Evolutionary conservation across 2,888 invertebrate species (phyloP), one percentile per base, ranked within the genome.

Genomic region (Pandemis cinnamomeana): DNA sequence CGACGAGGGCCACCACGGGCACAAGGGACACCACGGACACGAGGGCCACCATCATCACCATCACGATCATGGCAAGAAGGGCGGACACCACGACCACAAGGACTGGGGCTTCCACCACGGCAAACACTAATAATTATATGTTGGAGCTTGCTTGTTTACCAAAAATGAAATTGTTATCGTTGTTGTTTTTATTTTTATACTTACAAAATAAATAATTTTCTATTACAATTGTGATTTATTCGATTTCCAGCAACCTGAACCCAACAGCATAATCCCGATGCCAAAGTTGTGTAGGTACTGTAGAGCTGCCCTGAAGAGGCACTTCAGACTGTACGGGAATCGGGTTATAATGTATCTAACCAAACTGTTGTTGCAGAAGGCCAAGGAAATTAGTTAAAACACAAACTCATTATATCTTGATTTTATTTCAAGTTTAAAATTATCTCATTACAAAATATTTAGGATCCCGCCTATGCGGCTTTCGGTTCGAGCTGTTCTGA

Each of bases 11-110:
- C 97, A 97, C 85, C 96, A 97, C 84, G 97, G 96, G 1, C 96
- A 96, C 89, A 96, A 97, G 83, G 97, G 97, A n/a, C 96, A 97
- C 83, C 96, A 97, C 81, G 97, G 97, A 15, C 96, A 97, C 84
- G 96, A 97, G 70, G 95, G 95, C 41, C 96, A 97, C 82, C 96
- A 96, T 82, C 95, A 96, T 78, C 96, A 96, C 84, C 96, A 97
- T 82, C 95, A 96, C 79, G 96, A 95, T 82, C 96, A 96, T 84
- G 97, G 96, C 85, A 97, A 97, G 92, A 97, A 97, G 89, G 96
- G 96, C 69, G 96, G 95, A 53, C 96, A 97, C 86, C 95, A 96
- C 46, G 96, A 96, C 78, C 96, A 96, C 80, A 96, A 97, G 87
- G 95, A 96, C 84, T 96, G 96, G 93, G 96, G 97, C 60, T 95